Percentiles rank a stretch among this genome's conserved stretches.
Evolutionary conservation across 2,888 invertebrate species (phyloP).

Genomic region (Limnephilus marmoratus): DNA sequence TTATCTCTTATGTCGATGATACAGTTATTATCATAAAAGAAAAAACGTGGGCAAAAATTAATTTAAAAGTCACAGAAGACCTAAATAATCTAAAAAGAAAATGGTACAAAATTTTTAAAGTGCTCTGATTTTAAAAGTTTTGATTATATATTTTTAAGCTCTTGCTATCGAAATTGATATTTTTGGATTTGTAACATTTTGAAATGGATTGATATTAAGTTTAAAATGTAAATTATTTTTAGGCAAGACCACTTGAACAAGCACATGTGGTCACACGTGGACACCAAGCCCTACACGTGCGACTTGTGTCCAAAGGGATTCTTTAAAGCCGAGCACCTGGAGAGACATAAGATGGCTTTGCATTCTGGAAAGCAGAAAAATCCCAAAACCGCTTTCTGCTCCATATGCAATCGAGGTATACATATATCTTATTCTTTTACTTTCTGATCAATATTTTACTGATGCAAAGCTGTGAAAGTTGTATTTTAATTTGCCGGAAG

Average conservation of each 20-base stretch:
- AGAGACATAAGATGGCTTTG: slow-evolving; percentile 59
- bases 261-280: slow-evolving; percentile 68
- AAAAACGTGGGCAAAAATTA: too few relatives aligned
- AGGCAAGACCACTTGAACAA: slow-evolving; percentile 70
- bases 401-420: slow-evolving; percentile 56
- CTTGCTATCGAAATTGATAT: too few relatives aligned
- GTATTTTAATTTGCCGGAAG: too few relatives aligned
- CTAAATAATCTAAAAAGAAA: too few relatives aligned
- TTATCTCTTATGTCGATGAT: too few relatives aligned
- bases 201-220: not conserved
- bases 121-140: too few relatives aligned
- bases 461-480: too few relatives aligned
- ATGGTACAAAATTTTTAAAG: not conserved
- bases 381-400: slow-evolving; percentile 59
- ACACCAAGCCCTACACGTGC: slow-evolving; percentile 73
- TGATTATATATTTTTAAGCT: too few relatives aligned
- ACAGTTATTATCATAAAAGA: too few relatives aligned
- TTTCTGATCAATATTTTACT: too few relatives aligned
- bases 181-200: too few relatives aligned
- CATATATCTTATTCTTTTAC: not conserved
- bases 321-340: slow-evolving; percentile 69
- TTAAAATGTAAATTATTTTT: not conserved
- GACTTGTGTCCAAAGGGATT: slow-evolving; percentile 75
- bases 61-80: too few relatives aligned
- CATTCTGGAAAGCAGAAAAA: slow-evolving; percentile 63